Evolutionary conservation across 1,140 invertebrate species (phyloP), one percentile per base, ranked within the genome.

Genomic region (Patella vulgata): DNA sequence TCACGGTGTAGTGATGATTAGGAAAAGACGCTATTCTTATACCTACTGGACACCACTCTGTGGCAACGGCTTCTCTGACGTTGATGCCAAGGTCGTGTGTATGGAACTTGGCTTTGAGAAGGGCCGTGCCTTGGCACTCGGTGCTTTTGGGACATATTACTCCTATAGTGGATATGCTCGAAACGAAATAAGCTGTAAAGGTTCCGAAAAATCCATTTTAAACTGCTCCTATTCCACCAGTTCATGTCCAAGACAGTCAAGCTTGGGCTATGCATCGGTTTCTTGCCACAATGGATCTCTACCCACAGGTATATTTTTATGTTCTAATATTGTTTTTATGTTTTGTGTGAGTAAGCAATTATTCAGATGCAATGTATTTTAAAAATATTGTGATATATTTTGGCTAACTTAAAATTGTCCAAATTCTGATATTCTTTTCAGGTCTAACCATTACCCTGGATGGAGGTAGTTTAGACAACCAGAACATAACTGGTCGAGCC

Each of bases 401-500:
- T 23, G 14, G 46, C 2, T 17, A 21, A 19, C 17, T 3, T 17
- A 48, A 19, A 19, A 47, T 47, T 21, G 11, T 48, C 23, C 25
- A 14, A 53, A 53, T 12, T 53, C 25, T 25, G 1, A 14, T 23
- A n/a, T 36, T 54, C 1, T n/a, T 57, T 60, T n/a, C 48, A 75
- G 74, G 28, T 46, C 53, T 67, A 6, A 40, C 50, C 25, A 43
- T 71, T 2, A 46, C 36, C 14, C 42, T 78, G 28, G 44, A 51
- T 17, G 76, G 63, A 12, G 72, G 69, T 12, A 62, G 64, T 11
- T 53, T 43, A 8, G 68, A 69, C 27, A 68, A 28, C 12, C 33
- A 17, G 11, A 50, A 48, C 40, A 39, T 53, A 2, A 55, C 42
- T 9, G 92, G 92, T 11, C 85, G 89, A 56, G 77, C 93, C 9